Conservation (phyloP, 1,140 invertebrate species). For the Cyphomyrmex costatus region DNA sequence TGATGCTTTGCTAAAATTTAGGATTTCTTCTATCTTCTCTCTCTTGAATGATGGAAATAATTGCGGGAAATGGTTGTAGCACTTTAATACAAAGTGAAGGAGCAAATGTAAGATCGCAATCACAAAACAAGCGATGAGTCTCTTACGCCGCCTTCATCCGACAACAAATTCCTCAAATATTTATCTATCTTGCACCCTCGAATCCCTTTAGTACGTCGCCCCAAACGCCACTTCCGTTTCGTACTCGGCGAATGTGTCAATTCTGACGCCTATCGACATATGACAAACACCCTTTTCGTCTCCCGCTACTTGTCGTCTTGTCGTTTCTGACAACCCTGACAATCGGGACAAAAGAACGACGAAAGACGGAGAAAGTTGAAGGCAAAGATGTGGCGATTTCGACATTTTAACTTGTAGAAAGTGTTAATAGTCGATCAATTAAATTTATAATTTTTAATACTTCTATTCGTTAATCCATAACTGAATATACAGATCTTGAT, state of each 20-base stretch:
- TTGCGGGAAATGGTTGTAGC: background rate
- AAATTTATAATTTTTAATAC: background rate
- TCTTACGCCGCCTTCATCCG: slow-evolving; percentile 71
- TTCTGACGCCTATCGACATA: slow-evolving; percentile 85
- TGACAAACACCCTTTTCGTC: slow-evolving; percentile 84
- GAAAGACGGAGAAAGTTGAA: slow-evolving; percentile 16
- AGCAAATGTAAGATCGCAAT: background rate
- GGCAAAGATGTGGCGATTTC: slow-evolving; percentile 1
- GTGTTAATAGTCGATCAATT: background rate
- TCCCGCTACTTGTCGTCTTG: slow-evolving; percentile 64
- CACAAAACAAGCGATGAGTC: slow-evolving; percentile 81
- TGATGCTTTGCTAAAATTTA: slow-evolving; percentile 4
- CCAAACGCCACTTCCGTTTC: slow-evolving; percentile 80
- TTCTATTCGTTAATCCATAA: background rate
- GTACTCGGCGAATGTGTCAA: slow-evolving; percentile 83
- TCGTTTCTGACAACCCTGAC: slow-evolving; percentile 72
- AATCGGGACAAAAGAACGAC: slow-evolving; percentile 72
- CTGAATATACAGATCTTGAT: no score
- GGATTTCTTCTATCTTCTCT: background rate
- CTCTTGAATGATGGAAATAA: background rate
- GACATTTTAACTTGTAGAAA: background rate
- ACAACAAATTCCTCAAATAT: slow-evolving; percentile 86
- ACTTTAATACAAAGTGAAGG: background rate
- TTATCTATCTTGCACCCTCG: slow-evolving; percentile 81
- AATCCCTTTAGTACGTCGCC: slow-evolving; percentile 71